These are phyloP conservation scores for Pteronura brasiliensis DNA, from an alignment of 2,113 vertebrate species.

Conservation along the genomic window DNA sequence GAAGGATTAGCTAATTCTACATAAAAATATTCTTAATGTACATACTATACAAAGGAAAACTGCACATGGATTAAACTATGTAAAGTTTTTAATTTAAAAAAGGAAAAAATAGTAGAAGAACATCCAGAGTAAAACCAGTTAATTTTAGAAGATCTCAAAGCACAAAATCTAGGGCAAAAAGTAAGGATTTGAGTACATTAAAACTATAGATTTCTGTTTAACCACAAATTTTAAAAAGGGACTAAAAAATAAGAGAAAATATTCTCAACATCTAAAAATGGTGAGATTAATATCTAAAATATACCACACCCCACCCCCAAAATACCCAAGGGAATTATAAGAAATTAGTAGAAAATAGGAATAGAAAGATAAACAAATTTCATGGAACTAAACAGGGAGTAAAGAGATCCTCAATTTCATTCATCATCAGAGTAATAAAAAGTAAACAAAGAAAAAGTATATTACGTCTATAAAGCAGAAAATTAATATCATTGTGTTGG, in stretches of 20 bases:
- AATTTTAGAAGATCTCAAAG: background rate
- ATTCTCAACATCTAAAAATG: background rate
- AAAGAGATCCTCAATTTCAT: background rate
- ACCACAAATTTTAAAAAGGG: background rate
- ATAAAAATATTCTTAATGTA: background rate
- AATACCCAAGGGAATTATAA: background rate
- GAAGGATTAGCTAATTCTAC: background rate
- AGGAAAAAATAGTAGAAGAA: background rate
- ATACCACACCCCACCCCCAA: background rate
- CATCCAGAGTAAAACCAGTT: background rate
- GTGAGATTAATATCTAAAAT: background rate
- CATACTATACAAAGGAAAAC: background rate
- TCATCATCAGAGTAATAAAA: background rate
- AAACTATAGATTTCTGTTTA: background rate
- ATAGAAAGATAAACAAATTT: background rate
- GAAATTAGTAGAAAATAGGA: background rate
- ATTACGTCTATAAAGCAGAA: background rate
- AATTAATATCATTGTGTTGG: background rate
- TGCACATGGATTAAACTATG: background rate
- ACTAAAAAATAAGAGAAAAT: background rate
- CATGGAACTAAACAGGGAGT: background rate
- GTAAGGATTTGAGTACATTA: background rate
- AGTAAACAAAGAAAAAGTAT: background rate
- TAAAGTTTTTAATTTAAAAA: background rate
- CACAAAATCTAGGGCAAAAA: background rate